Base-by-base conservation (phyloP, 1,140 invertebrate genomes). In the Rhagoletis pomonella region DNA sequence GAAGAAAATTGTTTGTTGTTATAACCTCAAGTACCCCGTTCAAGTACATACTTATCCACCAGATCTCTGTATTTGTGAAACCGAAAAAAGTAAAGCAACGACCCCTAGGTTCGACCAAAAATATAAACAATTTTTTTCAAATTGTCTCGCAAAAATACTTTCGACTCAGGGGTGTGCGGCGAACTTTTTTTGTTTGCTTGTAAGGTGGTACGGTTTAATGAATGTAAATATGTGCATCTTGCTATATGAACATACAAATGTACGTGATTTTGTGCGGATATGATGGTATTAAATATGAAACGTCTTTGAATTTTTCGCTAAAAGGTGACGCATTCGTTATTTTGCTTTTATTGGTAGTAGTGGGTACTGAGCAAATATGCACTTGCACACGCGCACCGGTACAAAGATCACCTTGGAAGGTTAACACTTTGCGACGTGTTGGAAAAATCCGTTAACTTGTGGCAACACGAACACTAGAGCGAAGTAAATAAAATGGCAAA, bases 391-490 rank as follows among this genome's bases (percentile, higher is more conserved):
- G 73, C 73, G 9, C 73, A 81, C 73, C 73, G 17, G 47, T 47
- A 50, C 73, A 81, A 58, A 55, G 73, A 81, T 81, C 73, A 81
- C 73, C 47, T 81, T 81, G 73, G 47, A 55, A 81, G 73, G 73
- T 81, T 44, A 81, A 50, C 12, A 77, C 42, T 50, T 50, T 14
- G 17, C 29, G 42, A 73, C 42, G 44, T 81, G 50, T 81, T 9
- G 47, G 73, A 81, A 81, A 58, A 81, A 50, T 81, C 73, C 12
- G 60, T 62, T 62, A 14, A 14, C 17, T 62, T 55, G 50, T 55
- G 50, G 50, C 67, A 12, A 62, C 17, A 59, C 6, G 12, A 12
- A 64, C 17, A 64, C 9, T 17, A 64, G 17, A 64, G 9, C 47
- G 7, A 67, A 67, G 29, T 39, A 67, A 67, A 2, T 12, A 67